A percentile compares a stretch with the other conserved stretches of the same genome.
Conservation (phyloP, 2,113 vertebrate genomes). For the Daboia siamensis region DNA sequence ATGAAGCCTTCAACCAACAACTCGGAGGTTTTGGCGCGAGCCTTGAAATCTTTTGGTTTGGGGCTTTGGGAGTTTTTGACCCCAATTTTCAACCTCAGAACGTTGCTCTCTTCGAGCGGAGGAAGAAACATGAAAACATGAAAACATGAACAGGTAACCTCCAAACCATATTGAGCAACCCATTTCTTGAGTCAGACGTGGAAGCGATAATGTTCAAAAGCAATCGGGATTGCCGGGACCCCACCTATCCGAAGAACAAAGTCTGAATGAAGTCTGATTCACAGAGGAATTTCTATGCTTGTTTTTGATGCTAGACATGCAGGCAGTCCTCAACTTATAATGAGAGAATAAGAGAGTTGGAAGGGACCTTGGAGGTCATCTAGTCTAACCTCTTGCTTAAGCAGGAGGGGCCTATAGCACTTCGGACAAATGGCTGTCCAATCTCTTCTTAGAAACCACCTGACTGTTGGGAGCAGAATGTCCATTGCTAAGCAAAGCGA, state of each 20-base stretch:
- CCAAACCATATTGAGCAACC: background rate
- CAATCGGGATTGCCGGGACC: background rate
- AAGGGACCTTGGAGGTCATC: too few relatives aligned
- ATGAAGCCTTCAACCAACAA: background rate
- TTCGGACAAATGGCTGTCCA: background rate
- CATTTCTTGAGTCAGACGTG: background rate
- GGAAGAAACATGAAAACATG: too few relatives aligned
- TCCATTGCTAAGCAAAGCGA: background rate
- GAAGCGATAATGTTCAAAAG: background rate
- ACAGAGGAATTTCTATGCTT: background rate
- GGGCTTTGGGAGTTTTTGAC: background rate
- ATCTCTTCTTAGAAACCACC: background rate
- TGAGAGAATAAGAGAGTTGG: too few relatives aligned
- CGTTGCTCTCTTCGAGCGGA: background rate
- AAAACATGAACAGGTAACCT: background rate
- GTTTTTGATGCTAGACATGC: background rate
- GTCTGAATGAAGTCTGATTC: background rate
- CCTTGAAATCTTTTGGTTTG: background rate
- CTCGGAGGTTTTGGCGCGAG: background rate
- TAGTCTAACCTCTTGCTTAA: too few relatives aligned
- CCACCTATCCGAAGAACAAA: background rate
- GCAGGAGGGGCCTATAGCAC: background rate
- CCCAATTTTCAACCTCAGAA: background rate
- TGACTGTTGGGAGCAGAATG: background rate
- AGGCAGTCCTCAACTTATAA: background rate